These are phyloP conservation scores for Hirtodrosophila trivittata DNA, from an alignment of 2,888 invertebrate species.

Conservation along the genomic window DNA sequence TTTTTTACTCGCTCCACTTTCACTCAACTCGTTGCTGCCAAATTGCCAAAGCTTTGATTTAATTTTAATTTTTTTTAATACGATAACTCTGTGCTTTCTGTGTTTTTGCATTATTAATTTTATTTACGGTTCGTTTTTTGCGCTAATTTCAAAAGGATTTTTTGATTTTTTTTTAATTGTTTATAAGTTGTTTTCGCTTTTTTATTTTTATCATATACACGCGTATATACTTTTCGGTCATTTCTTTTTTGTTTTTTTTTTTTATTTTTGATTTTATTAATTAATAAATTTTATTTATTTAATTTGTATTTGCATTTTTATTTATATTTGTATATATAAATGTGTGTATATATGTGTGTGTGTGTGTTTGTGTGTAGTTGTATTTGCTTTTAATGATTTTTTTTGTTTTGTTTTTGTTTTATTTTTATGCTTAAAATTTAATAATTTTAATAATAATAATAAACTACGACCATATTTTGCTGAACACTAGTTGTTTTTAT, in stretches of 20 bases:
- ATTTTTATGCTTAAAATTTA: slow-evolving; percentile 52
- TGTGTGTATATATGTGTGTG: slow-evolving; percentile 20
- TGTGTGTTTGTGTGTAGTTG: slow-evolving; percentile 13
- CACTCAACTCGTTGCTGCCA: neutral
- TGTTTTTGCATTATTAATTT: slow-evolving; percentile 24
- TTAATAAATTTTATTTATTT: slow-evolving; percentile 64
- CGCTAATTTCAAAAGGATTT: slow-evolving; percentile 24
- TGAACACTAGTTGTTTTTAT: slow-evolving; percentile 7
- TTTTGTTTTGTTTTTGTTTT: slow-evolving; percentile 31
- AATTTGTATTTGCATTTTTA: slow-evolving; percentile 46
- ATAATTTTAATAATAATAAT: slow-evolving; percentile 62
- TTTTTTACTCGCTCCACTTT: neutral
- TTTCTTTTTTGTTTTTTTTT: slow-evolving; percentile 16
- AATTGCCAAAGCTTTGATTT: no score
- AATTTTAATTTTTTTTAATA: neutral
- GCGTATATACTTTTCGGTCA: slow-evolving; percentile 12
- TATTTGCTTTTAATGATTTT: slow-evolving; percentile 27
- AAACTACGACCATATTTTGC: slow-evolving; percentile 59
- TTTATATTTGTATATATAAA: slow-evolving; percentile 30
- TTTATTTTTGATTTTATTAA: slow-evolving; percentile 17
- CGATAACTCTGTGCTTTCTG: neutral
- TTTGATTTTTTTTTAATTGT: slow-evolving; percentile 5
- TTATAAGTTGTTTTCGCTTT: slow-evolving; percentile 2
- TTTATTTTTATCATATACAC: no score
- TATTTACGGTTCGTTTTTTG: slow-evolving; percentile 14